Conservation (phyloP, 2,113 vertebrate genomes). For the Gracilinanus agilis region DNA sequence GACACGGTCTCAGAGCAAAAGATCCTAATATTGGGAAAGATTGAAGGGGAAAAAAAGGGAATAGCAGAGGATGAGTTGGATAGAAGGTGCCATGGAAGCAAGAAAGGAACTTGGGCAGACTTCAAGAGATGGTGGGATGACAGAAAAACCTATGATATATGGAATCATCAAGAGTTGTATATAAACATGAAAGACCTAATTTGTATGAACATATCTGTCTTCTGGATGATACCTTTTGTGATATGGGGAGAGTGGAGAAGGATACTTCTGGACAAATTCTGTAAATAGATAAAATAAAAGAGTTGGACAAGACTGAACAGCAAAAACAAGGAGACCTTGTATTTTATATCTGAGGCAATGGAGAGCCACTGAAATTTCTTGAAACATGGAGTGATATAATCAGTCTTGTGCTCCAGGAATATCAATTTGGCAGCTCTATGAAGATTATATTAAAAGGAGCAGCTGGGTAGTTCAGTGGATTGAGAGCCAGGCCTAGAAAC, state of each 20-base stretch:
- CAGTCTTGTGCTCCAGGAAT: neutral
- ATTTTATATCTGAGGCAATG: neutral
- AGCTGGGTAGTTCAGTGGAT: too few relatives aligned
- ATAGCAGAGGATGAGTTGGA: neutral
- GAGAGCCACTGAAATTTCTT: neutral
- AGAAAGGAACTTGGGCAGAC: neutral
- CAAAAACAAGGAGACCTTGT: neutral
- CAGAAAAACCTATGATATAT: neutral
- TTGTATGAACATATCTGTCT: too few relatives aligned
- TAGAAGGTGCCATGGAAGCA: neutral
- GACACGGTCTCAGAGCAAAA: neutral
- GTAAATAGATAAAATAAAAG: neutral
- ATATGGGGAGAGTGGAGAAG: too few relatives aligned
- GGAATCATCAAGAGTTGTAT: neutral
- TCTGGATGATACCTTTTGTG: too few relatives aligned
- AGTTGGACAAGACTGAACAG: neutral
- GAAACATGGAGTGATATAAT: neutral
- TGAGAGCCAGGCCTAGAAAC: too few relatives aligned
- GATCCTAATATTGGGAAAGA: neutral
- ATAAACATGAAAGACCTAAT: too few relatives aligned
- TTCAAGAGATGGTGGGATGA: neutral
- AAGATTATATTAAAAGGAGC: neutral
- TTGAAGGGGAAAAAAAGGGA: neutral
- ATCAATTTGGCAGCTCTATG: neutral
- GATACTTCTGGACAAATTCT: too few relatives aligned